Evolutionary conservation across 2,888 invertebrate species (phyloP), one percentile per base, ranked within the genome.

Genomic region (Oscheius sp.): DNA sequence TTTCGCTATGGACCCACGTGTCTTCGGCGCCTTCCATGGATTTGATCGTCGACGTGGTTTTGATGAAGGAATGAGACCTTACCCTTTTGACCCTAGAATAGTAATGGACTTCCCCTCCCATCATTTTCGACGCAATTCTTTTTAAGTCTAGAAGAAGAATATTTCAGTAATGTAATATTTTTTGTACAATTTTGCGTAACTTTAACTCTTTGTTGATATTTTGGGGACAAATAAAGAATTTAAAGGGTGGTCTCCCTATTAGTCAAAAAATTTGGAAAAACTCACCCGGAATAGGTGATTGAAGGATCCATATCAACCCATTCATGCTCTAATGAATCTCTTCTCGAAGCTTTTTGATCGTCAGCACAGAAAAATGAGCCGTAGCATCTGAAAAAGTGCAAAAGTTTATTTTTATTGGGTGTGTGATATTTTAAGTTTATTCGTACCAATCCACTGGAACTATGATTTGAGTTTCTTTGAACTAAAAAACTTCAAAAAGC

Each of bases 331-430:
- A 92, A 87, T 0, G 91, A 92, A 87, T 95, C 95, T 0, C 74
- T 76, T 28, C 80, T 64, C 12, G 77, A 79, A 0, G 92, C 91
- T 87, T 95, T 96, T 87, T 96, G 95, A 87, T 97, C 97, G 86
- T 96, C 95, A 0, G 95, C 94, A 70, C 93, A 93, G 93, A 97
- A 96, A 86, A 97, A 97, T 86, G 93, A 93, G 0, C 97, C 97
- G 70, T 86, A 88, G 51, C 94, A 95, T 20, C 79, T 78, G 54
- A 6, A 67, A 36, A 14, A 36, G 8, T 12, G n/a, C n/a, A n/a
- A n/a, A n/a, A n/a, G n/a, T n/a, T n/a, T n/a, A n/a, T n/a, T n/a
- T n/a, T n/a, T n/a, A n/a, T n/a, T n/a, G n/a, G n/a, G n/a, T n/a
- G n/a, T n/a, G n/a, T n/a, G n/a, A n/a, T n/a, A n/a, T n/a, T n/a